Base-by-base conservation (phyloP, 2,113 vertebrate species). In the Thalassarche chlororhynchos region DNA sequence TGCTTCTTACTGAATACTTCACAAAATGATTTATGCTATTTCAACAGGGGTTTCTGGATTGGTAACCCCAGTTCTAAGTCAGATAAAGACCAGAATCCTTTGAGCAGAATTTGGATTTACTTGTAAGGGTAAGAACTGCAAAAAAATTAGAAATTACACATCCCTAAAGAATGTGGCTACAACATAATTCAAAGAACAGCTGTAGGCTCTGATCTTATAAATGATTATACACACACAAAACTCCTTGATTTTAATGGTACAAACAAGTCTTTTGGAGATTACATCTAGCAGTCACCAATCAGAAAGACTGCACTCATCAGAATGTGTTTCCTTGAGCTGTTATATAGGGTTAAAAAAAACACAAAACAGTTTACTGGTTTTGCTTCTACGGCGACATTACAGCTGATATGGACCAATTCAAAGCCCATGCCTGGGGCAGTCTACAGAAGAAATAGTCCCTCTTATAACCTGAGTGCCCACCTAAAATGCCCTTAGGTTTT, bases 131-230 rank as follows among this genome's bases (percentile, higher is more conserved):
- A 68, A 72, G 36, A 79, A 74, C 36, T 74, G 25, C 14, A 40
- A 65, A 76, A 78, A 84, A 68, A 16, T 40, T 13, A 78, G 20
- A 85, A 89, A 54, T 90, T 78, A 82, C 40, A 78, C 36, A 95
- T 44, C 65, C 54, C 90, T 91, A 40, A 96, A 91, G 74, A 78
- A 87, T 34, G 64, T 2, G 2, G 88, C 85, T 84, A 92, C 65
- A 81, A 71, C 23, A 3, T 65, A 85, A 96, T 79, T 87, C 84
- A 87, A 92, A 89, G 52, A 89, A 64, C 65, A 96, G 81, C 77
- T 91, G 81, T 65, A 92, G 87, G 65, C 95, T 84, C 82, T 93
- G 84, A 91, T 91, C 90, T 80, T 55, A 61, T 68, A 76, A 85
- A 72, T 1, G 8, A 88, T 79, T 85, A 80, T 28, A 87, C 23